These are phyloP conservation scores for Bathynomus jamesi DNA, from an alignment of 1,140 invertebrate species.

Conservation along the genomic window DNA sequence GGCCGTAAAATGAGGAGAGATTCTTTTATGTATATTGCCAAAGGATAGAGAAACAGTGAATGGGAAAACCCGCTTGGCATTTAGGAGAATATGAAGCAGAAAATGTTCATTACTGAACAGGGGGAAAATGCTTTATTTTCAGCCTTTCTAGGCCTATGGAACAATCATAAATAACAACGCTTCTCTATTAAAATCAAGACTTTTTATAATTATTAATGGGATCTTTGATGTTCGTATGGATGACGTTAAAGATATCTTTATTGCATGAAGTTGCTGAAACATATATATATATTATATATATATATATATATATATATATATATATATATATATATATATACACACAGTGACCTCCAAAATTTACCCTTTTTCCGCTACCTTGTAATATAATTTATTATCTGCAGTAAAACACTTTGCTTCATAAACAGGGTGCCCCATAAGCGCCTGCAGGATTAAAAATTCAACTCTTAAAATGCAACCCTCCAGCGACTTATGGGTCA, in stretches of 20 bases:
- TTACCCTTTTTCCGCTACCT: background rate
- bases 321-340: conserved; percentile 3
- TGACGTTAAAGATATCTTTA: too few relatives aligned
- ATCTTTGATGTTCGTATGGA: too few relatives aligned
- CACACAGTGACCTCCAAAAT: background rate
- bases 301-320: background rate
- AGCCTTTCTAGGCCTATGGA: background rate
- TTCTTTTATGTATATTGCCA: too few relatives aligned
- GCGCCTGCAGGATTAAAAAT: too few relatives aligned
- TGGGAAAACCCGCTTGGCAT: background rate
- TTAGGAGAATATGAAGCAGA: background rate
- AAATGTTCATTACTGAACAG: background rate
- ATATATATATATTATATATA: background rate
- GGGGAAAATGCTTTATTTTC: background rate
- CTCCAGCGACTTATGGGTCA: too few relatives aligned
- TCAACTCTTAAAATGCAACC: too few relatives aligned
- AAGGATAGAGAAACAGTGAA: background rate
- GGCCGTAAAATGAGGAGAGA: background rate
- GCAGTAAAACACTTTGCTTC: too few relatives aligned
- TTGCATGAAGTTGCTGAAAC: too few relatives aligned
- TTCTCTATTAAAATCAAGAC: background rate
- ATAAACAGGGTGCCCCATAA: too few relatives aligned
- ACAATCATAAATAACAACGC: background rate
- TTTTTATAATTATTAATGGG: background rate
- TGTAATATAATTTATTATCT: too few relatives aligned